These are phyloP conservation scores for Spizaetus ornatus DNA, from an alignment of 2,113 vertebrate species.

Conservation along the genomic window DNA sequence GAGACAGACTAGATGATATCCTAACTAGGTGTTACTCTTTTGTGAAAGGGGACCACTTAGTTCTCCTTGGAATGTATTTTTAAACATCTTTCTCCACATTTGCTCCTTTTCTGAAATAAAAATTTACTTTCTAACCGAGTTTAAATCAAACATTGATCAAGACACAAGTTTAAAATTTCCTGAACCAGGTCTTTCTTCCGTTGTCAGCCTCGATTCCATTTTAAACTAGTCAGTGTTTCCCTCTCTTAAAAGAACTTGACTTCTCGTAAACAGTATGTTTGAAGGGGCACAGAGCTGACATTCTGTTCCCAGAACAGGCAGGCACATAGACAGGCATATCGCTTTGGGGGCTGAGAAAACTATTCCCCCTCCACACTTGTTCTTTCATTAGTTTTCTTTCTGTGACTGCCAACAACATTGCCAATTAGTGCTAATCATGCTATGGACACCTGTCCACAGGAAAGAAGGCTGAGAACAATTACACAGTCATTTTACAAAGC, in stretches of 20 bases:
- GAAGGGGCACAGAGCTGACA: not conserved
- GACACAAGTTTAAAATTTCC: not conserved
- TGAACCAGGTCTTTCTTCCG: not conserved
- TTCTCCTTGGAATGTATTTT: not conserved
- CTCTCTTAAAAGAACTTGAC: not conserved
- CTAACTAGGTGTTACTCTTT: not conserved
- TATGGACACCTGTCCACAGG: conserved; percentile 55
- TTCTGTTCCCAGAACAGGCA: not conserved
- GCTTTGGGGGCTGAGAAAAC: not conserved
- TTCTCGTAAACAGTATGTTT: not conserved
- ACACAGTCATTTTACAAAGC: conserved; percentile 29
- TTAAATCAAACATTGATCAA: not conserved
- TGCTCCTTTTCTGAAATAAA: not conserved
- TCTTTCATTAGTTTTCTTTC: conserved; percentile 29
- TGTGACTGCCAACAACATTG: conserved; percentile 28
- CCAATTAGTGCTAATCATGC: conserved; percentile 56
- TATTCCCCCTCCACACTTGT: not conserved
- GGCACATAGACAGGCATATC: not conserved
- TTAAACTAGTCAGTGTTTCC: not conserved
- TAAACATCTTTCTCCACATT: not conserved
- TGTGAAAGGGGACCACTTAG: not conserved
- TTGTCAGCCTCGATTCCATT: not conserved
- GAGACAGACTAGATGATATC: not conserved
- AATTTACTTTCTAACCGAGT: not conserved
- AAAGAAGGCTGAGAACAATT: conserved; percentile 40